A percentile compares a stretch with the other conserved stretches of the same genome.
phyloP scores from a whole-genome alignment of 2,113 vertebrate species.

The Okapia johnstoni region DNA sequence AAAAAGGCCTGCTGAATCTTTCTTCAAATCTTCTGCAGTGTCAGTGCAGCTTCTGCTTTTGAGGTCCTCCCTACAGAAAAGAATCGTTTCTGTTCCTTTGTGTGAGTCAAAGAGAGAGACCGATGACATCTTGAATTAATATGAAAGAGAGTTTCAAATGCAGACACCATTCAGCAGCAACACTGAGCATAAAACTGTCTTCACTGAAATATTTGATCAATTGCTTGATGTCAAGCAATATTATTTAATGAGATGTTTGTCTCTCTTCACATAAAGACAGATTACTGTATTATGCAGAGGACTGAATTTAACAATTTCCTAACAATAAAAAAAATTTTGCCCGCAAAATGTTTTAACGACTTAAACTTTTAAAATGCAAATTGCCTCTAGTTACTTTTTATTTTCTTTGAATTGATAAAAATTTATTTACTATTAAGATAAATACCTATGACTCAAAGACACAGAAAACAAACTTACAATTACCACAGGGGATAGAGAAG shows the following conservation, averaged over 20 bases:
- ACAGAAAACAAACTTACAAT: neutral
- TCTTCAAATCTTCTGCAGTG: neutral
- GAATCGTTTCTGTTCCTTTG: neutral
- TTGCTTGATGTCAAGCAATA: constrained; percentile 45
- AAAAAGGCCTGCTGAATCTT: constrained; percentile 10
- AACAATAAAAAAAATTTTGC: constrained; percentile 38
- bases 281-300: neutral
- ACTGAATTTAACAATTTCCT: constrained; percentile 24
- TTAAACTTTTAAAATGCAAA: constrained; percentile 42
- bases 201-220: constrained; percentile 49
- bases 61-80: neutral
- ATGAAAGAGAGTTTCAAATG: constrained; percentile 1
- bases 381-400: neutral
- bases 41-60: constrained; percentile 33
- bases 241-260: constrained; percentile 49
- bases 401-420: constrained; percentile 28
- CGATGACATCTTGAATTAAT: constrained; percentile 7
- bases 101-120: constrained; percentile 42
- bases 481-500: neutral
- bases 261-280: constrained; percentile 25
- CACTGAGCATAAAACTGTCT: constrained; percentile 29
- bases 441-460: neutral
- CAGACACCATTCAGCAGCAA: neutral
- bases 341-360: constrained; percentile 40
- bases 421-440: constrained; percentile 29